Evolutionary conservation across 2,797 vertebrate genomes (phyloP).

Genomic region (Scyliorhinus canicula): DNA sequence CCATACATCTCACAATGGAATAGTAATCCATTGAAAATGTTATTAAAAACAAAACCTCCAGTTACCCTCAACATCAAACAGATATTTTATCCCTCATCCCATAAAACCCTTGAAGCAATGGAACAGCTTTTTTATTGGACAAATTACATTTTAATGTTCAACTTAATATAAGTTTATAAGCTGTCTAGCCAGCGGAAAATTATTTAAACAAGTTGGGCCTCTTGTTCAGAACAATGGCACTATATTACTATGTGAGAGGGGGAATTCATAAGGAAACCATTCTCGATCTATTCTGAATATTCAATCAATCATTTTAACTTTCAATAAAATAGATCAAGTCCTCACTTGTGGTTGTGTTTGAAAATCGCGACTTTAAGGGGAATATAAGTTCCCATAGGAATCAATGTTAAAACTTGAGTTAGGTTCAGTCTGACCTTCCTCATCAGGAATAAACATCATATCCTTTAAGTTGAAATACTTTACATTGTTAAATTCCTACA

Average conservation of each 20-base stretch:
- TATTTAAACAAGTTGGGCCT: not conserved
- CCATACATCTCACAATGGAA: not conserved
- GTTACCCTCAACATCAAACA: conserved; percentile 40
- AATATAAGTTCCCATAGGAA: no score
- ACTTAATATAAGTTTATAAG: not conserved
- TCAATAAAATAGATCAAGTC: not conserved
- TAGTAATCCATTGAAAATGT: not conserved
- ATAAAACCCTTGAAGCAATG: not conserved
- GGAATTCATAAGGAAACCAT: not conserved
- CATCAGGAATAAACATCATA: no score
- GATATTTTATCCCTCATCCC: conserved; percentile 42
- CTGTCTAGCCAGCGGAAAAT: not conserved
- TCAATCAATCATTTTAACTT: not conserved
- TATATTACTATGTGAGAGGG: not conserved
- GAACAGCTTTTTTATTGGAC: not conserved
- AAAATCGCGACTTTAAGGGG: no score
- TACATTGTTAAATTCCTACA: no score
- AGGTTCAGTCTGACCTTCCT: no score
- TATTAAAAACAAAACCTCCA: not conserved
- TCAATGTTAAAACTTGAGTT: no score
- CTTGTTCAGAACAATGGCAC: not conserved
- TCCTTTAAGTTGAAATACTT: no score
- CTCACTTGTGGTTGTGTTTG: no score
- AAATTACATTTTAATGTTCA: not conserved
- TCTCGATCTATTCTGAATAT: not conserved